These are phyloP conservation scores for Bradypodion ventrale DNA, from an alignment of 2,797 vertebrate species.

Conservation along the genomic window DNA sequence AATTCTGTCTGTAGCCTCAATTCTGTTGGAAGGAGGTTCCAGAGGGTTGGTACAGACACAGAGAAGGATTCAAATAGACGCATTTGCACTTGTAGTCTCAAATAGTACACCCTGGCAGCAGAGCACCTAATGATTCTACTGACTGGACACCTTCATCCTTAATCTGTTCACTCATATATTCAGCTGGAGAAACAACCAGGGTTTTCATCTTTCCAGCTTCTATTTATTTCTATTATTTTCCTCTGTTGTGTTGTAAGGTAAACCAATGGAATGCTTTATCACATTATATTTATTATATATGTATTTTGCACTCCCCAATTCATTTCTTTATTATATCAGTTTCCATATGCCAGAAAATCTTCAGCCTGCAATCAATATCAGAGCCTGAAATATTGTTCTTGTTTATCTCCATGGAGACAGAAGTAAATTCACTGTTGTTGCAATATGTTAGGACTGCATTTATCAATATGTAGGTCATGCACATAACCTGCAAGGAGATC, in stretches of 20 bases:
- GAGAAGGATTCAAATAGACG: neutral
- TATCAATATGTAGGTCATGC: constrained; percentile 40
- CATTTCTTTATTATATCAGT: constrained; percentile 15
- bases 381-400: constrained; percentile 18
- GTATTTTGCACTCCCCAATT: constrained; percentile 11
- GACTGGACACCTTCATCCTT: neutral
- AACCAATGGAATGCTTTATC: neutral
- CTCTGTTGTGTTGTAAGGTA: neutral
- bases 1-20: no score
- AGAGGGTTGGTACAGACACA: no score
- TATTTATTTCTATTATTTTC: neutral
- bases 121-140: neutral
- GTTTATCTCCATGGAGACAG: constrained; percentile 19
- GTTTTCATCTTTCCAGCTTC: neutral
- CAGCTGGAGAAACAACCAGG: neutral
- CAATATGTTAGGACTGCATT: constrained; percentile 12
- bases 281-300: constrained; percentile 8
- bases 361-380: constrained; percentile 28
- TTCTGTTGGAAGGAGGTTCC: no score
- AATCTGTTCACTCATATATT: neutral
- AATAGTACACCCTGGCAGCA: neutral
- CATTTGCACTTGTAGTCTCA: neutral
- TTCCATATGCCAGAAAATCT: constrained; percentile 13
- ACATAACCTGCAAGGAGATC: constrained; percentile 37
- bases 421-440: constrained; percentile 33